Evolutionary conservation across 2,797 vertebrate genomes (phyloP), one percentile per base, ranked within the genome.

Genomic region (Ibycter americanus): DNA sequence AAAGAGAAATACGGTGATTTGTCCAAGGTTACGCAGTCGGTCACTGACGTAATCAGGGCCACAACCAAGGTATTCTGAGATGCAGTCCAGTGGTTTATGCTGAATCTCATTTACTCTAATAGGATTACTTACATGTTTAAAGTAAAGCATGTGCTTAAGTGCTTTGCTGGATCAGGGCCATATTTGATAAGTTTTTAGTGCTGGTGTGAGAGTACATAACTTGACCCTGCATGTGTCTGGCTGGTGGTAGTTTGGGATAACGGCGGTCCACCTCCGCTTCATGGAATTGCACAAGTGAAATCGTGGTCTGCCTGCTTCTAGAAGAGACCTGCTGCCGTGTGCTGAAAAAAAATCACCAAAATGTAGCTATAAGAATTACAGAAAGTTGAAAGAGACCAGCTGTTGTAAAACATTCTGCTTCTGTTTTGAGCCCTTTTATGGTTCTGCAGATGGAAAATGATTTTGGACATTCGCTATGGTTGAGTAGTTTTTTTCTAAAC

Each of bases 111-210:
- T 97, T 94, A 44, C 72, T 88, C 62, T 94, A 93, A 96, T 95
- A 95, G 95, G 94, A 96, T 97, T 97, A 96, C 89, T 97, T 97
- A 93, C 93, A 87, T 92, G 91, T 96, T 95, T 97, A 93, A 91
- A 90, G 90, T 85, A 87, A 95, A 95, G 87, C 61, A 58, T 90
- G 90, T 92, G 70, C 83, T 90, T 92, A 96, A 94, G 93, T 96
- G 90, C 83, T 94, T 88, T 94, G 74, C 83, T 94, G 92, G 92
- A 94, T 73, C 84, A 74, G 93, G 92, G 88, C 96, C 95, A 96
- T 83, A 92, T 92, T 97, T 97, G 95, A 96, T 96, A 96, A 96
- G 89, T 97, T 96, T 92, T 87, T 92, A 54, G 46, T 62, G 62
- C 76, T 93, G 88, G 78, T 97, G 73, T 80, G 85, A 92, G 91